These are phyloP conservation scores for Panulirus ornatus DNA, from an alignment of 1,140 invertebrate genomes.

Conservation along the genomic window DNA sequence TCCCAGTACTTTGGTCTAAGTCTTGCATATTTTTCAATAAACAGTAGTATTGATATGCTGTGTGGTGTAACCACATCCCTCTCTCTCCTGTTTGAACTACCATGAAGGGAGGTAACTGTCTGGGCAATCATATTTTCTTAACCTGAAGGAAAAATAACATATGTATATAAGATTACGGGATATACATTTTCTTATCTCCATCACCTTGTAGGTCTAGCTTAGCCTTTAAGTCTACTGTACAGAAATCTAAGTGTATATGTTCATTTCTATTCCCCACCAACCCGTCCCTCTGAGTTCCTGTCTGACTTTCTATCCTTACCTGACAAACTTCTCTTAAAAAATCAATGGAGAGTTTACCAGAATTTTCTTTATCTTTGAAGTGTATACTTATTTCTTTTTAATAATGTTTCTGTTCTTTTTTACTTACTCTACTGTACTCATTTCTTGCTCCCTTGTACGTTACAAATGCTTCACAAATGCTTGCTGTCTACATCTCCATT, in stretches of 20 bases:
- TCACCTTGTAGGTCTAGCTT: neutral
- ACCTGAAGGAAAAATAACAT: neutral
- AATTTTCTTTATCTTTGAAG: no score
- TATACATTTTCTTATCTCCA: no score
- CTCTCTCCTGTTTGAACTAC: slow-evolving; percentile 52
- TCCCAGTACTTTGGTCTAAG: slow-evolving; percentile 60
- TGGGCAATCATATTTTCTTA: slow-evolving; percentile 40
- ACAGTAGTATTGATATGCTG: slow-evolving; percentile 58
- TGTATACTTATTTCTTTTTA: no score
- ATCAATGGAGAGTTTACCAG: no score
- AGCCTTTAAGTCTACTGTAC: no score
- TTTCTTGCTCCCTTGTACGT: no score
- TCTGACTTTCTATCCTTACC: neutral
- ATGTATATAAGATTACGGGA: neutral
- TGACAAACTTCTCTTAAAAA: no score
- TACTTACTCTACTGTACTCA: no score
- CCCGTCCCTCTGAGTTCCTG: neutral
- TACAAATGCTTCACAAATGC: no score
- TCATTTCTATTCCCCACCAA: neutral
- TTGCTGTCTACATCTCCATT: no score
- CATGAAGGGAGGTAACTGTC: slow-evolving; percentile 15
- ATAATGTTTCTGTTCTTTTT: no score
- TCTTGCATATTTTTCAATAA: slow-evolving; percentile 60
- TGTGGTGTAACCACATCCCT: slow-evolving; percentile 63
- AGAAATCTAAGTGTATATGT: neutral